Base-by-base conservation (phyloP, 2,113 vertebrate species). In the Chascanopsetta lugubris region DNA sequence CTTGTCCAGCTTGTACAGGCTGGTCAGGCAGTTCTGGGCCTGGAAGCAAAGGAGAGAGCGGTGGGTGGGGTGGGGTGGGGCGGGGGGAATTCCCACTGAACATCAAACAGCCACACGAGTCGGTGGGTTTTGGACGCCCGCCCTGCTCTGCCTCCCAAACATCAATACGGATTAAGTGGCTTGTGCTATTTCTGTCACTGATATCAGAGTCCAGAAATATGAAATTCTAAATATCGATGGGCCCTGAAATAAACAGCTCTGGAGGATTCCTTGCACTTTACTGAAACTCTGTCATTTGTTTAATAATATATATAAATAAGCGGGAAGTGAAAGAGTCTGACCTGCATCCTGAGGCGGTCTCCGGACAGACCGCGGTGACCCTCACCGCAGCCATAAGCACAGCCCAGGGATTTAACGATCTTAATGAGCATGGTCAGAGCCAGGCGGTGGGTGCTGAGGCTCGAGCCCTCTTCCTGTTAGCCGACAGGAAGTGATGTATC, bases 351-450 rank as follows among this genome's bases (percentile, higher is more conserved):
- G 81, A 99, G 95, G 59, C 97, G 96, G 82, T 99, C 97, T 57
- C 97, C 97, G 25, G 97, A 99, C 66, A 98, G 93, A 46, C 97
- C 97, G 2, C 98, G 94, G 50, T 99, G 98, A 57, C 98, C 98
- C 88, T 99, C 98, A 9, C 98, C 98, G n/a, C 98, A 99, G 68
- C 98, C 98, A 74, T 98, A 97, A 11, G 98, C 98, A 73, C 98
- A 99, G 10, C 98, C 98, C 83, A 99, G 84, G 18, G 97, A 99
- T 79, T 99, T 99, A 12, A 99, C 96, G 54, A 99, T 98, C 93
- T 97, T 99, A 64, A 99, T 98, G 17, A 98, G 93, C 96, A 99
- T 98, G 80, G 95, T 97, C 58, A 99, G 94, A 55, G 97, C 95
- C 77, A 99, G 87, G 70, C 93, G 95, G 89, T 99, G 97, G 26